Conservation (phyloP, 2,888 invertebrate genomes). For the Cataglyphis altisquamis region DNA sequence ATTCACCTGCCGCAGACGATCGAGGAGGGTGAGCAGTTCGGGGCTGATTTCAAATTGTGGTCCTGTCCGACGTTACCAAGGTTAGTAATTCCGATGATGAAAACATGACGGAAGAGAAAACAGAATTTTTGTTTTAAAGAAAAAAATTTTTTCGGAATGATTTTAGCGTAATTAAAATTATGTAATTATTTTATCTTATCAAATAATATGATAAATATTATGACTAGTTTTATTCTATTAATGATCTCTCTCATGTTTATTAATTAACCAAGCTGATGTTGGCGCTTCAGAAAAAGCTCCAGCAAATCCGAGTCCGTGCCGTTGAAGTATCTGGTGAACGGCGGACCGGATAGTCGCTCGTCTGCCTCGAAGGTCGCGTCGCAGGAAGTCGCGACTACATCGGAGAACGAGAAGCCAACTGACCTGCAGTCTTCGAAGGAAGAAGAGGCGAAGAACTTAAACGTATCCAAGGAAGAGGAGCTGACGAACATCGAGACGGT, state of each 20-base stretch:
- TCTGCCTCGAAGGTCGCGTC: conserved; percentile 66
- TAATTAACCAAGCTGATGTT: neutral
- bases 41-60: conserved; percentile 88
- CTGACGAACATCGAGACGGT: conserved; percentile 29
- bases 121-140: neutral
- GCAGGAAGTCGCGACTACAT: conserved; percentile 52
- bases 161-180: neutral
- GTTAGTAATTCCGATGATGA: conserved; percentile 70
- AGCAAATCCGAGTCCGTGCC: conserved; percentile 79
- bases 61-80: conserved; percentile 87
- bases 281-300: conserved; percentile 56
- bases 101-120: neutral
- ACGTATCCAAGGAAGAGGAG: conserved; percentile 4
- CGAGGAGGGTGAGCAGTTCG: conserved; percentile 89
- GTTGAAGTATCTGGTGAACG: conserved; percentile 82
- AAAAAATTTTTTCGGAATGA: neutral
- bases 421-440: conserved; percentile 44
- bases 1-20: conserved; percentile 89
- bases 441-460: conserved; percentile 56
- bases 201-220: neutral
- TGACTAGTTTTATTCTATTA: neutral
- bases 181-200: neutral
- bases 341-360: conserved; percentile 81
- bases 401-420: conserved; percentile 53
- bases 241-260: neutral